These are phyloP conservation scores for Gymnopithys bicolor DNA, from an alignment of 2,797 vertebrate species.

Conservation along the genomic window DNA sequence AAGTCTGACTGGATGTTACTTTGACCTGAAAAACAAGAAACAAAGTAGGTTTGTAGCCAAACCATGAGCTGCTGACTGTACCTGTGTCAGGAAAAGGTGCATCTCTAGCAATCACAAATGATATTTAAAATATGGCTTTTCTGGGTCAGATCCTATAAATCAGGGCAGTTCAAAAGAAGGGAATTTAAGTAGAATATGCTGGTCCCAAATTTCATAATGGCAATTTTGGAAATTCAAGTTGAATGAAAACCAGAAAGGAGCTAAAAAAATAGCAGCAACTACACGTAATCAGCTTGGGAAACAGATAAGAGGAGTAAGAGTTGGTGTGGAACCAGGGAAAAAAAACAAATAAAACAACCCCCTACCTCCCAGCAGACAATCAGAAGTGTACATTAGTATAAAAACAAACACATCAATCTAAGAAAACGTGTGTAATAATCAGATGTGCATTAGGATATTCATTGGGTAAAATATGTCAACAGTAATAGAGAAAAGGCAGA, in stretches of 20 bases:
- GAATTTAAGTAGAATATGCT: neutral
- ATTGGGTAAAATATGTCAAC: neutral
- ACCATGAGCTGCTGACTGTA: neutral
- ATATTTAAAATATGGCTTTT: neutral
- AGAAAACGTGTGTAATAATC: neutral
- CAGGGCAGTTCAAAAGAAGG: neutral
- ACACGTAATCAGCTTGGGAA: neutral
- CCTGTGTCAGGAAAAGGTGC: neutral
- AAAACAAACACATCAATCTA: neutral
- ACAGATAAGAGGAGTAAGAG: neutral
- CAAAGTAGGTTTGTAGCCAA: neutral
- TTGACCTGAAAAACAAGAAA: conserved; percentile 66
- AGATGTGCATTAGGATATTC: neutral
- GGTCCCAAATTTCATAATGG: neutral
- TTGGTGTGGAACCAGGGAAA: neutral
- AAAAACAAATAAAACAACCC: neutral
- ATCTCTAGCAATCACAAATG: neutral
- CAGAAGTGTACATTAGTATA: neutral
- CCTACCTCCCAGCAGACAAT: neutral
- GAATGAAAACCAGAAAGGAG: neutral
- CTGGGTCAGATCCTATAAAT: neutral
- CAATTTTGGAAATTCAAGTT: neutral
- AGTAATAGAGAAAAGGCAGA: neutral
- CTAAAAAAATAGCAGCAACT: conserved; percentile 3
- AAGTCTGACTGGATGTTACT: conserved; percentile 40